These are phyloP conservation scores for Pocillopora damicornis DNA, from an alignment of 64 coral and sea anemone genomes.

Conservation along the genomic window DNA sequence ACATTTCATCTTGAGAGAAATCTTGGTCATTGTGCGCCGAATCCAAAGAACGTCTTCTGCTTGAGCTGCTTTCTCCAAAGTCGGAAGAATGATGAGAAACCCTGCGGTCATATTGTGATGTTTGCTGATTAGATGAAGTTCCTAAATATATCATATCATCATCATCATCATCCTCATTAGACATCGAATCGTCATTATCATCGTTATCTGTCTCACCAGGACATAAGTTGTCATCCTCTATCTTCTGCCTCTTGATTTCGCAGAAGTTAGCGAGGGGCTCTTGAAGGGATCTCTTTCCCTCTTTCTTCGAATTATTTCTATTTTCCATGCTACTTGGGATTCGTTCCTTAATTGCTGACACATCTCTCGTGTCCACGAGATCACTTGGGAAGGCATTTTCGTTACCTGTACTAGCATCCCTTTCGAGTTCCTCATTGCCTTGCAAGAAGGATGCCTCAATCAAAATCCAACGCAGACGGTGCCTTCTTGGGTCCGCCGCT, in stretches of 20 bases:
- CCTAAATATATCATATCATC: neutral
- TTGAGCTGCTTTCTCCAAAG: neutral
- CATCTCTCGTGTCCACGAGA: neutral
- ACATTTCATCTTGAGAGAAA: neutral
- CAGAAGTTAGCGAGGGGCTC: neutral
- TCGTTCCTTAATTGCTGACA: neutral
- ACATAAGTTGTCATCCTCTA: neutral
- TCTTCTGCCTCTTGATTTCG: neutral
- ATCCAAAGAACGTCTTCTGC: neutral
- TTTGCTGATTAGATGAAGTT: no score
- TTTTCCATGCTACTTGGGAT: no score
- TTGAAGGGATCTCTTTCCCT: neutral
- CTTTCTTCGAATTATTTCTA: neutral
- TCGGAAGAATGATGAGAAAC: no score
- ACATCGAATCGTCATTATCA: neutral
- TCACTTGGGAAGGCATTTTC: neutral
- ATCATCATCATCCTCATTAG: neutral
- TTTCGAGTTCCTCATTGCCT: neutral
- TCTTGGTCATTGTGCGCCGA: neutral
- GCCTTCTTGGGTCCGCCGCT: conserved; percentile 33
- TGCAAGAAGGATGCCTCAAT: conserved; percentile 30
- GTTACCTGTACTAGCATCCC: no score
- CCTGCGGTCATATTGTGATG: no score
- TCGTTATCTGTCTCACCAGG: neutral
- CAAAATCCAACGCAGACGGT: conserved; percentile 33